Percentiles rank a stretch among this genome's conserved stretches.
Evolutionary conservation across 2,797 vertebrate genomes (phyloP).

Genomic region (Taenioides sp.): DNA sequence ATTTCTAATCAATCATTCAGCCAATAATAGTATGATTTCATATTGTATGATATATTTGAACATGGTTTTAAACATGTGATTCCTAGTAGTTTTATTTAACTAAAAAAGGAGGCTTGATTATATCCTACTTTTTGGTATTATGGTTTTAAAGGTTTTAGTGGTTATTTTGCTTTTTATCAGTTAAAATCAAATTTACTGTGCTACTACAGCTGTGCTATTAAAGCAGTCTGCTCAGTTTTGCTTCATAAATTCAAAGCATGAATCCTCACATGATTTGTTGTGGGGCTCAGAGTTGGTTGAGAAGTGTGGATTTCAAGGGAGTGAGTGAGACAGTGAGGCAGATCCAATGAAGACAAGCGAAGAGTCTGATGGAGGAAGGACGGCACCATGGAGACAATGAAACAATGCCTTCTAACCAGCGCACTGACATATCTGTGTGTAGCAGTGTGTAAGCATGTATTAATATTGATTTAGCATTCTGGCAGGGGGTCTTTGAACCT

Average conservation of each 20-base stretch:
- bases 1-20: neutral
- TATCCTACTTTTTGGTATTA: neutral
- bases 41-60: neutral
- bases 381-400: conserved; percentile 56
- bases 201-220: neutral
- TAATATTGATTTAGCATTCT: conserved; percentile 96
- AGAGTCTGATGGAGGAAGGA: conserved; percentile 35
- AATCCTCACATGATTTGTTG: neutral
- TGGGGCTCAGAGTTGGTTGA: neutral
- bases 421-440: conserved; percentile 77
- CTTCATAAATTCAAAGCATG: neutral
- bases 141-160: neutral
- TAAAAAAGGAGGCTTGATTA: neutral
- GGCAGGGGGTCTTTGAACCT: conserved; percentile 86
- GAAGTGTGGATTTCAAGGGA: neutral
- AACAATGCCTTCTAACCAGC: conserved; percentile 80
- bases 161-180: neutral
- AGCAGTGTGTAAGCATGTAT: conserved; percentile 68
- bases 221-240: neutral
- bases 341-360: conserved; percentile 8
- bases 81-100: too few species aligned
- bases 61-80: neutral
- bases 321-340: neutral
- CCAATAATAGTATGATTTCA: neutral
- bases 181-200: neutral